Evolutionary conservation across 2,797 vertebrate species (phyloP).

Genomic region (Fringilla coelebs): DNA sequence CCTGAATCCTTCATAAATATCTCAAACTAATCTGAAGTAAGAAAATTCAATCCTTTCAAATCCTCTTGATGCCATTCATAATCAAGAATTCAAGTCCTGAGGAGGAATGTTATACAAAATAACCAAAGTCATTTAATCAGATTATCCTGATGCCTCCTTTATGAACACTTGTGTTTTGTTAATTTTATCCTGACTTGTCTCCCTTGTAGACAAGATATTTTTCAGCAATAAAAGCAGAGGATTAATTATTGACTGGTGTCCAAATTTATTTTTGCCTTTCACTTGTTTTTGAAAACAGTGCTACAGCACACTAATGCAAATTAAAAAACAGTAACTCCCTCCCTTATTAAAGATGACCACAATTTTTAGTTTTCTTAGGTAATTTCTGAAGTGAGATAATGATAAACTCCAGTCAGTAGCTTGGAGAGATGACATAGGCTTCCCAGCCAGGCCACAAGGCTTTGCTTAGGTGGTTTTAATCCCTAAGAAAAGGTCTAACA

Average conservation of each 20-base stretch:
- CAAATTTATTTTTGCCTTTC: not conserved
- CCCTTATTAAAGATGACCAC: not conserved
- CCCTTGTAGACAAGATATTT: not conserved
- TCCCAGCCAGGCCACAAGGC: not conserved
- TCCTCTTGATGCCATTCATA: not conserved
- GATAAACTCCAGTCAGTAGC: not conserved
- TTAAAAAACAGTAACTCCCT: not conserved
- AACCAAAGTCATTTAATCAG: not conserved
- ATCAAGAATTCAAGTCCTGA: not conserved
- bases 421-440: not conserved
- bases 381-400: not conserved
- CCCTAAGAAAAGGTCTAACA: not conserved
- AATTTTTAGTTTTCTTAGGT: not conserved
- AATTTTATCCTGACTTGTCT: not conserved
- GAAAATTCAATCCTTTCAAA: not conserved
- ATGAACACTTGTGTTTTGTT: not conserved
- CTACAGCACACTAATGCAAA: not conserved
- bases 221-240: not conserved
- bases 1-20: conserved; percentile 5
- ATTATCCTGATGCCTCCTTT: not conserved
- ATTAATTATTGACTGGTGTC: not conserved
- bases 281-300: not conserved
- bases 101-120: not conserved
- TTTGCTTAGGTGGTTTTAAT: not conserved
- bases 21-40: not conserved